Percentiles rank a stretch among this genome's conserved stretches.
Conservation (phyloP, 2,888 invertebrate species). For the Cantharis rufa region DNA sequence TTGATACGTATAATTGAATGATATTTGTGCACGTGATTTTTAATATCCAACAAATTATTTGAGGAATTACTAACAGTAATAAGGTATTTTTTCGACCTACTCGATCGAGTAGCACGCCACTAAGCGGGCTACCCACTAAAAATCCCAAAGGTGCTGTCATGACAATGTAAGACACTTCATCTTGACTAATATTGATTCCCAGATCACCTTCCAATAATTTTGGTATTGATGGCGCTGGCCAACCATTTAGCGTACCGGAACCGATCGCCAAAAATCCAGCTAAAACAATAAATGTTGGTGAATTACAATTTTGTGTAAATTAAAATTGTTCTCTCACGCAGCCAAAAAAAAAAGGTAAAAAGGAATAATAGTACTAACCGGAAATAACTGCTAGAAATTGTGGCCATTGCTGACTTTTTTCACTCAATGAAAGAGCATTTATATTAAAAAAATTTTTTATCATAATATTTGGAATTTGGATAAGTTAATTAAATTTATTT, state of each 20-base stretch:
- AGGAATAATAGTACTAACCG: too few species aligned
- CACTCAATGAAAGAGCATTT: neutral
- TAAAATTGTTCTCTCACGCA: neutral
- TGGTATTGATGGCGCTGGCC: conserved; percentile 38
- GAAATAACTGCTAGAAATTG: conserved; percentile 15
- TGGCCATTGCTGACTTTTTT: conserved; percentile 25
- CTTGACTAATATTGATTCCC: conserved; percentile 21
- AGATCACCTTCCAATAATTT: conserved; percentile 30
- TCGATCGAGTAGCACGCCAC: conserved; percentile 37
- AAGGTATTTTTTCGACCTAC: conserved; percentile 45
- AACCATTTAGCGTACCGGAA: conserved; percentile 32
- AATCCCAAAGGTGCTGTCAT: conserved; percentile 34
- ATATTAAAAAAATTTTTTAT: too few species aligned
- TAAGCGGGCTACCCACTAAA: conserved; percentile 27
- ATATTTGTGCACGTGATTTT: conserved; percentile 28
- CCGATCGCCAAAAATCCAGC: conserved; percentile 32
- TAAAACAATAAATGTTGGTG: neutral
- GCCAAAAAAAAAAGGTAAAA: too few species aligned
- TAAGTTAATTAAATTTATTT: too few species aligned
- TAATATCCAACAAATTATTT: conserved; percentile 41
- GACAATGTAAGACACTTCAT: conserved; percentile 34
- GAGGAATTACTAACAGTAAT: conserved; percentile 41
- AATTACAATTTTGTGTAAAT: conserved; percentile 6
- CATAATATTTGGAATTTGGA: too few species aligned
- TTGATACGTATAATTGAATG: conserved; percentile 19